Base-by-base conservation (phyloP, 2,113 vertebrate species). In the Cryptomyrus ogoouensis region DNA sequence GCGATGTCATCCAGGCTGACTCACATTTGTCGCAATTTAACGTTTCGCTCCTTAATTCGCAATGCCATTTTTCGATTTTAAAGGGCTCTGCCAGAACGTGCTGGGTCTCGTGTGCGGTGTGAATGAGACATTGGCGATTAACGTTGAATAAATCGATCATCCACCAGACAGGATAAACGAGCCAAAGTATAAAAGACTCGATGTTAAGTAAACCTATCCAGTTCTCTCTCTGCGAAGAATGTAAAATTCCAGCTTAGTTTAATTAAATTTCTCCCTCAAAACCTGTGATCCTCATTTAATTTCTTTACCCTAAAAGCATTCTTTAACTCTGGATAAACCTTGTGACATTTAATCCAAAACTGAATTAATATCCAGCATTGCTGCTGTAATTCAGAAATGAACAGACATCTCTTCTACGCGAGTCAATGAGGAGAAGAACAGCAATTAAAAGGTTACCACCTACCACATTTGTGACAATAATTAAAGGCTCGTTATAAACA, bases 321-420 rank as follows among this genome's bases (percentile, higher is more conserved):
- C 24, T 87, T 50, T 87, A 53, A 31, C 74, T 80, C 74, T 80
- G 74, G 35, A 80, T 42, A 80, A 80, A 80, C 74, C 74, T 80
- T 80, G 74, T 31, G 47, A 86, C 83, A 47, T 86, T 87, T 50
- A 56, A 35, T 56, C 17, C 31, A 17, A 87, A 87, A 56, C 85
- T 86, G 74, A 80, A 84, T 84, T 84, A 52, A 31, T 35, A 87
- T 35, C 49, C 39, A 84, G 10, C 83, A 84, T 84, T 84, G 46
- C 83, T 24, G 44, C 85, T 9, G 24, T 39, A 3, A 31, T 39
- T 87, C 50, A 31, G 27, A 53, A 87, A 12, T 35, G n/a, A 56
- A 87, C n/a, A 27, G 49, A 27, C 12, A 49, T 35, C 50, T 35
- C 85, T 56, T 31, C 31, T 47, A 4, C 1, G 21, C 7, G n/a